These are phyloP conservation scores for Hartigia nigra DNA, from an alignment of 2,888 invertebrate species.

Conservation along the genomic window DNA sequence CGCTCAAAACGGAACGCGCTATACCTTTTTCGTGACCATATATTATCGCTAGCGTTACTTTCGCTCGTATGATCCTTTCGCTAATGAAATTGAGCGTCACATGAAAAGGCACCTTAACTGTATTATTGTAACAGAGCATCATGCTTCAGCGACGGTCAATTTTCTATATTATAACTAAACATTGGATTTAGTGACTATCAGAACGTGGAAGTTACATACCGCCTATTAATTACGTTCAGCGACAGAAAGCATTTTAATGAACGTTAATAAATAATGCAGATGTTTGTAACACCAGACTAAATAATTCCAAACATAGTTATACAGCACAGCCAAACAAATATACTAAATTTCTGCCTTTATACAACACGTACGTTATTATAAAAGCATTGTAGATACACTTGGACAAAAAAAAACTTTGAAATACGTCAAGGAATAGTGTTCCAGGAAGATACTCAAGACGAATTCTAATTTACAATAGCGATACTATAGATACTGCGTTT, in stretches of 20 bases:
- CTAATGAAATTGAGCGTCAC: no score
- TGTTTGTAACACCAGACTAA: not conserved
- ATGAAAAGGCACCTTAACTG: no score
- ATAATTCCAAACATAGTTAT: not conserved
- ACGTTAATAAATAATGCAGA: not conserved
- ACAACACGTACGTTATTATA: not conserved
- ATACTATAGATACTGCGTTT: not conserved
- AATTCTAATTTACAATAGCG: not conserved
- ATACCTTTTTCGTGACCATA: no score
- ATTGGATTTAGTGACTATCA: not conserved
- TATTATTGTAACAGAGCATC: not conserved
- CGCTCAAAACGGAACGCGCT: no score
- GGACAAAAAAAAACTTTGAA: not conserved
- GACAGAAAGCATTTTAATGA: not conserved
- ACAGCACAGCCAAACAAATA: not conserved
- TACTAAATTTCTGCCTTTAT: not conserved
- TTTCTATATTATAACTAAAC: not conserved
- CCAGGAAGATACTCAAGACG: not conserved
- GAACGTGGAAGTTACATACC: not conserved
- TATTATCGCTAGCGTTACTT: no score
- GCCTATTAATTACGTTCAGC: not conserved
- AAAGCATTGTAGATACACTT: not conserved
- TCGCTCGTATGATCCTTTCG: no score
- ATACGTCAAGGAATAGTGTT: not conserved
- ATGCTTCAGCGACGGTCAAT: not conserved